Conservation (phyloP, 2,797 vertebrate species). For the Ptychadena robeensis region DNA sequence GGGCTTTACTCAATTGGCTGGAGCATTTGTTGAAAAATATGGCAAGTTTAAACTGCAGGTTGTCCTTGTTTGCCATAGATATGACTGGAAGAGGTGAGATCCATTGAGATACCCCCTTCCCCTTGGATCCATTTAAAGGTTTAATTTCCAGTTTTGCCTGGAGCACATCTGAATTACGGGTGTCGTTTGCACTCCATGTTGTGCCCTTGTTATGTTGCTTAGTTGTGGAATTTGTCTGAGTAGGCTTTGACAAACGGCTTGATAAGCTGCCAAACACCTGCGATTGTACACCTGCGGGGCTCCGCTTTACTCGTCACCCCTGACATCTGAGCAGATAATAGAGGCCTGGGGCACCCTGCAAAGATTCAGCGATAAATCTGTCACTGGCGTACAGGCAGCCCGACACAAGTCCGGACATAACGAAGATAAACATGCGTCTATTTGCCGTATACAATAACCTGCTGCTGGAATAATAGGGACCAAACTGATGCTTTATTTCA, state of each 20-base stretch:
- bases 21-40: too few relatives aligned
- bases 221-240: conserved; percentile 22
- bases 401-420: conserved; percentile 38
- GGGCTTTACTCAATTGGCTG: neutral
- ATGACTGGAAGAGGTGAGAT: neutral
- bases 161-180: neutral
- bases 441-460: neutral
- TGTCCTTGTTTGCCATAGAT: neutral
- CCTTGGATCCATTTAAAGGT: neutral
- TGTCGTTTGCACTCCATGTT: neutral
- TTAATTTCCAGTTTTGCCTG: neutral
- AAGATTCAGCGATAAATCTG: conserved; percentile 30
- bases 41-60: too few relatives aligned
- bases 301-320: neutral
- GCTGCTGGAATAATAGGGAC: neutral
- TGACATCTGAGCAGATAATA: conserved; percentile 24
- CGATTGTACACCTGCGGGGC: conserved; percentile 36
- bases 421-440: neutral
- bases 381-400: conserved; percentile 10
- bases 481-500: neutral
- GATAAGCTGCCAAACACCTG: conserved; percentile 45
- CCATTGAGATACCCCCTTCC: neutral
- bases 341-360: neutral
- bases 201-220: conserved; percentile 1
- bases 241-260: conserved; percentile 13